Base-by-base conservation (phyloP, 2,113 vertebrate genomes). In the Tylochromis polylepis region DNA sequence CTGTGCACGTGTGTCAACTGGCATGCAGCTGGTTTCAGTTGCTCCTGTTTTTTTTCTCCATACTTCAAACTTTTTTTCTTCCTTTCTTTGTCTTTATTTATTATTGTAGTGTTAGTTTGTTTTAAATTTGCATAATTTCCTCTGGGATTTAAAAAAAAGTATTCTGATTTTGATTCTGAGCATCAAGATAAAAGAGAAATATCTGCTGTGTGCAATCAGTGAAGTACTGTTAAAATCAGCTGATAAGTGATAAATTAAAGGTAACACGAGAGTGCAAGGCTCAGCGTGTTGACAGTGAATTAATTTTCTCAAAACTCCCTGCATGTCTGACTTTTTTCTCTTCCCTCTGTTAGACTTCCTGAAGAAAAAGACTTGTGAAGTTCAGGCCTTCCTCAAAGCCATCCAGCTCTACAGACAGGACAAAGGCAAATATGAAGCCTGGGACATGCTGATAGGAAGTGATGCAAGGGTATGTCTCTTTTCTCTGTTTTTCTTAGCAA, bases 331-430 rank as follows among this genome's bases (percentile, higher is more conserved):
- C 24, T 46, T 53, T 24, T 34, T 29, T 34, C 34, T 59, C 11
- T 5, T 34, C 18, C 11, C 11, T 77, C 41, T 36, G 38, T 56
- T 85, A 99, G 98, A 98, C 95, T 98, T 97, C 89, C 96, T 95
- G 91, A 98, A 98, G 93, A 97, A 97, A 95, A 96, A 77, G 11
- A 97, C 96, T 0, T 97, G 96, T 62, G 98, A 99, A 87, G 97
- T 96, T 0, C 93, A 97, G 85, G 97, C 97, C 0, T 99, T 99
- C 93, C 88, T 97, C 81, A 97, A 97, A 95, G 98, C 98, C 16
- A 75, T 98, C 57, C 97, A 97, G 89, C 97, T 98, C 89, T 97
- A 97, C 95, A 95, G 97, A 2, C 97, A 99, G 94, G 97, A 97
- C 93, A 96, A 96, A 24, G 97, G 95, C 49, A 94, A 96, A 57